Conservation (phyloP, 2,888 invertebrate species). For the Drosophila tripunctata region DNA sequence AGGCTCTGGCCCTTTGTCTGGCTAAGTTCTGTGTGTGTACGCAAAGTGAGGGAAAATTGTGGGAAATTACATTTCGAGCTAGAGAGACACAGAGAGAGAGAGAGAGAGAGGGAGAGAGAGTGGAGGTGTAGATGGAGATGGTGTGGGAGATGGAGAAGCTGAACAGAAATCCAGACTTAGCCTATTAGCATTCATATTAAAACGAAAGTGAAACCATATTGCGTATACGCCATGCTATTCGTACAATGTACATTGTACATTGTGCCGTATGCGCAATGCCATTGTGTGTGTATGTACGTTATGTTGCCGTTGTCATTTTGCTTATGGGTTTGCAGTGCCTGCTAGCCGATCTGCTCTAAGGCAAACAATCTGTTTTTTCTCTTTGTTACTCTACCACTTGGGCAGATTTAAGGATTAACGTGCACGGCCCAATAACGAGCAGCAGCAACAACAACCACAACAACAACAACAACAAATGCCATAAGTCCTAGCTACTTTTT, state of each 20-base stretch:
- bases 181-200: conserved; percentile 81
- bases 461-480: conserved; percentile 37
- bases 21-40: conserved; percentile 45
- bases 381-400: conserved; percentile 64
- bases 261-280: conserved; percentile 56
- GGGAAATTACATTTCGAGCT: conserved; percentile 77
- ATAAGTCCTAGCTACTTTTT: conserved; percentile 69
- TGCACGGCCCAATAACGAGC: conserved; percentile 67
- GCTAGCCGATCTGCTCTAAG: conserved; percentile 20
- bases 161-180: conserved; percentile 75
- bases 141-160: neutral
- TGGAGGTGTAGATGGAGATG: neutral
- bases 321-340: conserved; percentile 22
- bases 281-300: conserved; percentile 31
- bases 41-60: conserved; percentile 80
- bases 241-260: conserved; percentile 38
- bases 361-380: conserved; percentile 69
- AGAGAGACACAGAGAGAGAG: conserved; percentile 1
- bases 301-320: conserved; percentile 15
- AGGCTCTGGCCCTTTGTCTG: conserved; percentile 59
- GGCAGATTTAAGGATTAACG: conserved; percentile 80
- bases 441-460: conserved; percentile 14
- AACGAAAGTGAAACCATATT: conserved; percentile 80
- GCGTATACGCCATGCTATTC: conserved; percentile 64
- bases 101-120: neutral